phyloP scores from a whole-genome alignment of 2,113 vertebrate species.

The Cricetomys ansorgei region DNA sequence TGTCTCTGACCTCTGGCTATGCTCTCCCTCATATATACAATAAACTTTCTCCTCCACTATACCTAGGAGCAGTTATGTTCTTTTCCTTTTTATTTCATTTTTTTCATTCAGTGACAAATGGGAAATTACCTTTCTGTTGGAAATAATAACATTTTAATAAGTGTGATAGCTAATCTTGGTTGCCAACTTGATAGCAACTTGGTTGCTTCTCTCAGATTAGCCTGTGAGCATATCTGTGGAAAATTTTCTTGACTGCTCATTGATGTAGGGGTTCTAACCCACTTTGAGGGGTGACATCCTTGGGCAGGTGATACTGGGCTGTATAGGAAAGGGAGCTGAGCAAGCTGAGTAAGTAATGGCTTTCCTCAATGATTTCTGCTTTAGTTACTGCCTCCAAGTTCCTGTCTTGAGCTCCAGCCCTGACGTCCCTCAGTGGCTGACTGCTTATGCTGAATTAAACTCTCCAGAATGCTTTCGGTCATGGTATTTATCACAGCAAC shows the following conservation, averaged over 20 bases:
- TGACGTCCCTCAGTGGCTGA: neutral
- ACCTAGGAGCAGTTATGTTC: too few relatives aligned
- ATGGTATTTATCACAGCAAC: neutral
- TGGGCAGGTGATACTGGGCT: neutral
- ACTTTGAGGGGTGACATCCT: neutral
- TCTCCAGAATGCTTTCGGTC: neutral
- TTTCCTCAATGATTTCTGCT: neutral
- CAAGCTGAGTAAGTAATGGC: neutral
- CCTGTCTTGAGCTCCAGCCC: neutral
- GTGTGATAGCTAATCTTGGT: neutral
- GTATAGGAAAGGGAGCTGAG: neutral
- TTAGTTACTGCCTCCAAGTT: neutral
- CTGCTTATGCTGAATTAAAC: neutral
- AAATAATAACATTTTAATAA: slow-evolving; percentile 2
- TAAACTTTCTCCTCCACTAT: too few relatives aligned
- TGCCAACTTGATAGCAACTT: neutral
- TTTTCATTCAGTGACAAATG: too few relatives aligned
- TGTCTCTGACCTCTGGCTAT: too few relatives aligned
- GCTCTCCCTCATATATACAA: too few relatives aligned
- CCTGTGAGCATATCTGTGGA: neutral
- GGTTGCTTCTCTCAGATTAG: neutral
- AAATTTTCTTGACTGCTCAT: neutral
- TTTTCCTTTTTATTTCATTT: too few relatives aligned
- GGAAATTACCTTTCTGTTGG: neutral
- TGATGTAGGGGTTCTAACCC: neutral